Evolutionary conservation across 2,797 vertebrate genomes (phyloP).

Genomic region (Falco biarmicus): DNA sequence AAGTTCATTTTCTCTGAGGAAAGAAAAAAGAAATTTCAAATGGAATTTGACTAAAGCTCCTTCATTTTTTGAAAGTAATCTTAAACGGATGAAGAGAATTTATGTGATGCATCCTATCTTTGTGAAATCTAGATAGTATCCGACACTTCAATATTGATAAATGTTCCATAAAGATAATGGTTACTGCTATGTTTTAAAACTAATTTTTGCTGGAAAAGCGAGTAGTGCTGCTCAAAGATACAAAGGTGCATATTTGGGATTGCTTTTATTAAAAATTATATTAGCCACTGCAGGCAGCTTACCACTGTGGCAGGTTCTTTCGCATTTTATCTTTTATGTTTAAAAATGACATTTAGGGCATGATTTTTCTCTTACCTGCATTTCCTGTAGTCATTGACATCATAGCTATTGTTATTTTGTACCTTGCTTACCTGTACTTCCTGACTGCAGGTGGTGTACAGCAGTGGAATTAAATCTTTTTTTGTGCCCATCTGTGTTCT

Average conservation of each 20-base stretch:
- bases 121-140: background rate
- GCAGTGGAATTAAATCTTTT: background rate
- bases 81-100: background rate
- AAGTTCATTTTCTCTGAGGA: background rate
- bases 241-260: background rate
- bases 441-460: background rate
- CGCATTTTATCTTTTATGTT: background rate
- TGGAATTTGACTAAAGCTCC: background rate
- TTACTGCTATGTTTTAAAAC: background rate
- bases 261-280: background rate
- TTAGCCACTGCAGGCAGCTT: background rate
- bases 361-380: background rate
- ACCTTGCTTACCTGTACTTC: background rate
- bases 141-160: background rate
- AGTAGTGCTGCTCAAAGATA: background rate
- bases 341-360: background rate
- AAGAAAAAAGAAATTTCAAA: background rate
- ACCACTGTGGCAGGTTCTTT: background rate
- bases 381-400: background rate
- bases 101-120: background rate
- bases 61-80: background rate
- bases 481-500: background rate
- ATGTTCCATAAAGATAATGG: background rate
- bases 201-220: background rate
- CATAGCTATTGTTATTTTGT: background rate